These are phyloP conservation scores for Nematopogon swammerdamellus DNA, from an alignment of 2,888 invertebrate genomes.

Conservation along the genomic window DNA sequence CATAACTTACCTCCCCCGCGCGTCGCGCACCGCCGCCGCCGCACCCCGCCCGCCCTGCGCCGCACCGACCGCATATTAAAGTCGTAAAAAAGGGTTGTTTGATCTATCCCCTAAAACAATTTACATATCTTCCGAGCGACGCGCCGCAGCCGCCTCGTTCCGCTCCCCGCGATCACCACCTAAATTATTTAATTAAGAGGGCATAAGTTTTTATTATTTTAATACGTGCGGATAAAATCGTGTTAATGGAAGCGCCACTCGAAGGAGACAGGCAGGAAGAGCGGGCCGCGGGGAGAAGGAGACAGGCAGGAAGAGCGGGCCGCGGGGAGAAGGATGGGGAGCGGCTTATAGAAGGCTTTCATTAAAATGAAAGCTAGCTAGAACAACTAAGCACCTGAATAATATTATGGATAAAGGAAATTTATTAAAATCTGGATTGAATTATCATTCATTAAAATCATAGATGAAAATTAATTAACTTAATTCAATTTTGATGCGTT, in stretches of 20 bases:
- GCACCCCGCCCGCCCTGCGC: slow-evolving; percentile 26
- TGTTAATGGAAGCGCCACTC: slow-evolving; percentile 37
- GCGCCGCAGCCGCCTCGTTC: slow-evolving; percentile 28
- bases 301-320: no score
- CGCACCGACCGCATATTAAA: slow-evolving; percentile 52
- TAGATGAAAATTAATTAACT: no score
- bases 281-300: no score
- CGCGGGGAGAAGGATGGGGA: no score
- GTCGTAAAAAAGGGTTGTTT: slow-evolving; percentile 60
- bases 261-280: no score
- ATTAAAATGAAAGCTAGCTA: no score
- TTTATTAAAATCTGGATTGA: no score
- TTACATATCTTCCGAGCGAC: slow-evolving; percentile 45
- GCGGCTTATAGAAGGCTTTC: no score
- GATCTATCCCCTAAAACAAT: slow-evolving; percentile 60
- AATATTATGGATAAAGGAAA: no score
- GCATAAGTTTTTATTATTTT: slow-evolving; percentile 60
- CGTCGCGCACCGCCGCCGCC: slow-evolving; percentile 19
- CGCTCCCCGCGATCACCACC: slow-evolving; percentile 48
- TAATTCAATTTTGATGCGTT: no score
- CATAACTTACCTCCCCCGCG: slow-evolving; percentile 47
- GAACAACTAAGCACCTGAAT: no score
- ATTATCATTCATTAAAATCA: no score
- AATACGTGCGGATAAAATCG: slow-evolving; percentile 56
- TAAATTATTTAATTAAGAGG: slow-evolving; percentile 61